phyloP scores from a whole-genome alignment of 2,113 vertebrate species.

The Hemicordylus capensis region DNA sequence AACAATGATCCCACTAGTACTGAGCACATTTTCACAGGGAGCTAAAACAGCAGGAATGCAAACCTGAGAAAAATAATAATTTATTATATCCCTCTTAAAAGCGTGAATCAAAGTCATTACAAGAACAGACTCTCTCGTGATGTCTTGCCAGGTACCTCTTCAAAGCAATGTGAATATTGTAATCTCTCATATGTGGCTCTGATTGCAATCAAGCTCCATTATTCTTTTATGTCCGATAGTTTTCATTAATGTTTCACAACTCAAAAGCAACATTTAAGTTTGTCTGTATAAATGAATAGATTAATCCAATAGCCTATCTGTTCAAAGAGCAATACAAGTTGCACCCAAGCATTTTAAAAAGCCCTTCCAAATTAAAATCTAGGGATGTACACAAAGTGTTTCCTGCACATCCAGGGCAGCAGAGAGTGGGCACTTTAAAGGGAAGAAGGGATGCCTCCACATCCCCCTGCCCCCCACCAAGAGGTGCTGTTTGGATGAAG shows the following conservation, averaged over 20 bases:
- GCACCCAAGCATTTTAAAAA: background rate
- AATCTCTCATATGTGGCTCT: slow-evolving; percentile 50
- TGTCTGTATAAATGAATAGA: slow-evolving; percentile 33
- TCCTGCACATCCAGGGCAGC: too few species aligned
- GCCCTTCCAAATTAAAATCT: background rate
- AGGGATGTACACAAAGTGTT: too few species aligned
- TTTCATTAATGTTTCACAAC: slow-evolving; percentile 42
- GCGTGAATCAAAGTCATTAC: slow-evolving; percentile 44
- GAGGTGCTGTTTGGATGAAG: too few species aligned
- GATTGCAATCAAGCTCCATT: slow-evolving; percentile 65
- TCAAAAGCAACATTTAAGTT: slow-evolving; percentile 33
- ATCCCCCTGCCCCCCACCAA: too few species aligned
- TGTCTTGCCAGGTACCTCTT: slow-evolving; percentile 45
- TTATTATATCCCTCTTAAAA: slow-evolving; percentile 14
- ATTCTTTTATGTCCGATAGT: slow-evolving; percentile 35
- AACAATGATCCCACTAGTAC: background rate
- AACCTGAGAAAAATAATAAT: slow-evolving; percentile 11
- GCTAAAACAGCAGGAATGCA: slow-evolving; percentile 17
- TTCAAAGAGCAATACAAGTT: background rate
- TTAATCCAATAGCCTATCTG: background rate
- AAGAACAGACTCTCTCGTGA: slow-evolving; percentile 23
- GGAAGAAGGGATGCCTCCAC: too few species aligned
- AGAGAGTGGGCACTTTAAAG: too few species aligned
- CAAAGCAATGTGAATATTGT: slow-evolving; percentile 29
- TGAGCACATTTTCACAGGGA: background rate